Percentiles rank a stretch among this genome's conserved stretches.
Conservation (phyloP, 2,888 invertebrate species). For the Ptychoptera albimana region DNA sequence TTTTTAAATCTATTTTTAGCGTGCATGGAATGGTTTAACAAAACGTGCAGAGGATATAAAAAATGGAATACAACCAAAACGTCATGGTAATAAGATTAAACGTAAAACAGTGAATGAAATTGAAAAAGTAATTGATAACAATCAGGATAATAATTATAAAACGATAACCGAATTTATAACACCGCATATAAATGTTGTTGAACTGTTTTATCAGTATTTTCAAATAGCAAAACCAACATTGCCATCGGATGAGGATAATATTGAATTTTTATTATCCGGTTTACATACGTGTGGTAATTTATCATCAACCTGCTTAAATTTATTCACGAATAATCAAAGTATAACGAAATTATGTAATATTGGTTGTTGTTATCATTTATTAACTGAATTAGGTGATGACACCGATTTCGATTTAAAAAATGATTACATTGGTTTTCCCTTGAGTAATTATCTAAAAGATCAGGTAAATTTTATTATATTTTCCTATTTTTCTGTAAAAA, state of each 20-base stretch:
- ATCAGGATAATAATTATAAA: constrained; percentile 34
- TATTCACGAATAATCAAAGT: constrained; percentile 41
- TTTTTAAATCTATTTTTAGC: constrained; percentile 23
- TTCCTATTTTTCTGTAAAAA: too few species aligned
- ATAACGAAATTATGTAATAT: constrained; percentile 56
- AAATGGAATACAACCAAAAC: constrained; percentile 23
- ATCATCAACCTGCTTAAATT: constrained; percentile 50
- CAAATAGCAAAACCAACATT: constrained; percentile 12
- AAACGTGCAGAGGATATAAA: constrained; percentile 34
- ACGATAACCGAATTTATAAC: constrained; percentile 46
- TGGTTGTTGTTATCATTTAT: constrained; percentile 79
- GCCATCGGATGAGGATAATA: constrained; percentile 16
- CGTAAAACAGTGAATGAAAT: background rate
- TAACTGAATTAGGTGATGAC: constrained; percentile 40
- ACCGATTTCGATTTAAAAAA: constrained; percentile 23
- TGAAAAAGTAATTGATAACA: constrained; percentile 2
- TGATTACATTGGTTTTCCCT: constrained; percentile 42
- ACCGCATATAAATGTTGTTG: constrained; percentile 36
- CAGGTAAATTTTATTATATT: constrained; percentile 13
- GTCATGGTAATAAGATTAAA: constrained; percentile 15
- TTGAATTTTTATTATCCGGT: constrained; percentile 45
- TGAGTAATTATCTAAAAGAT: constrained; percentile 42
- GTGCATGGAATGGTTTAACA: constrained; percentile 41
- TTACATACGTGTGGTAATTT: constrained; percentile 84
- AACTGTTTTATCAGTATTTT: constrained; percentile 36